Evolutionary conservation across 2,797 vertebrate genomes (phyloP).

Genomic region (Pteronotus mesoamericanus): DNA sequence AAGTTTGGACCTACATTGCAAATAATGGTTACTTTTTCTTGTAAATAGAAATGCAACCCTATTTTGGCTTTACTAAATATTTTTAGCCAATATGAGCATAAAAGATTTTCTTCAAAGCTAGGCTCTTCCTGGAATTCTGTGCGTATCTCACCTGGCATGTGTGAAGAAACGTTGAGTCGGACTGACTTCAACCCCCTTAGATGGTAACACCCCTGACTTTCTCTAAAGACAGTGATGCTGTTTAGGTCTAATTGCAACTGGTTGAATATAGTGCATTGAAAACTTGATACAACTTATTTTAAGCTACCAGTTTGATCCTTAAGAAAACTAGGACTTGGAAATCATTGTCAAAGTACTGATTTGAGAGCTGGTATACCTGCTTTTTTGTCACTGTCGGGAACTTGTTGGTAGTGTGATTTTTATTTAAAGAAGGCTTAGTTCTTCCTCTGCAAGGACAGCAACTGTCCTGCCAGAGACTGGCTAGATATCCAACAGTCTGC

Average conservation of each 20-base stretch:
- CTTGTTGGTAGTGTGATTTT: not conserved
- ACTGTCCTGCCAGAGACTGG: not conserved
- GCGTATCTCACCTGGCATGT: not conserved
- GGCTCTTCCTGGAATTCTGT: not conserved
- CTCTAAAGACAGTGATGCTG: not conserved
- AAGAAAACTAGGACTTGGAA: not conserved
- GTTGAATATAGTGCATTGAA: not conserved
- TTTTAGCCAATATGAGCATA: not conserved
- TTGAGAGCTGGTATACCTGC: not conserved
- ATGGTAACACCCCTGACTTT: not conserved
- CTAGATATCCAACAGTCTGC: not conserved
- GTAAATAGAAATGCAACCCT: not conserved
- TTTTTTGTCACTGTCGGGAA: not conserved
- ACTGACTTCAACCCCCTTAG: not conserved
- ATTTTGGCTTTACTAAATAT: not conserved
- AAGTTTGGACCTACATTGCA: not conserved
- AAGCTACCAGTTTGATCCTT: not conserved
- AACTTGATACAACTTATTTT: not conserved
- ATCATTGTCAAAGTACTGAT: not conserved
- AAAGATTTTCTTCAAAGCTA: constrained; percentile 11
- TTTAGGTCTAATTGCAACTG: not conserved
- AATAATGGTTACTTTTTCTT: constrained; percentile 18
- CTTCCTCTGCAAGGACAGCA: not conserved
- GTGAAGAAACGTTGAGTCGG: not conserved
- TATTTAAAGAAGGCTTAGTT: not conserved